Percentiles rank a stretch among this genome's conserved stretches.
phyloP scores from a whole-genome alignment of 2,113 vertebrate species.

The Petrocephalus zakoni region DNA sequence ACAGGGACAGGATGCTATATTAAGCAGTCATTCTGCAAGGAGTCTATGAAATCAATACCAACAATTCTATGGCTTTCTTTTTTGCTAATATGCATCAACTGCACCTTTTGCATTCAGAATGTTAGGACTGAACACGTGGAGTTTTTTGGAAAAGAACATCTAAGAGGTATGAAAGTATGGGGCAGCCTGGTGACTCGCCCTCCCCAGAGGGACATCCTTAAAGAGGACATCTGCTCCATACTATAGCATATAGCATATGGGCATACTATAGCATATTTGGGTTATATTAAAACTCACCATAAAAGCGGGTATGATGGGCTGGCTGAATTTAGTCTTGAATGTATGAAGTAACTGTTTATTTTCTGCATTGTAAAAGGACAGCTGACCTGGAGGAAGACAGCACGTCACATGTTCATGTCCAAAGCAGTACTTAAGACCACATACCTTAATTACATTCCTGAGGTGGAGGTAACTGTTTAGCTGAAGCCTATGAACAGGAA shows the following conservation, averaged over 20 bases:
- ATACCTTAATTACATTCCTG: neutral
- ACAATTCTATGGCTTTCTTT: neutral
- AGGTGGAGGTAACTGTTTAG: neutral
- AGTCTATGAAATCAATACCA: neutral
- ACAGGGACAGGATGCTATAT: neutral
- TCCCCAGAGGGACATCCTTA: neutral
- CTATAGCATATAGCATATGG: neutral
- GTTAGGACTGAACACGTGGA: neutral
- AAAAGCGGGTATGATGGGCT: slow-evolving; percentile 83
- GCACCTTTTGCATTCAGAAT: neutral
- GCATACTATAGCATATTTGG: neutral
- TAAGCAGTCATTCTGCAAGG: neutral
- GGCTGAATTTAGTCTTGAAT: slow-evolving; percentile 84
- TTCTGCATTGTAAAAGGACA: slow-evolving; percentile 79
- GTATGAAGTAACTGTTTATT: slow-evolving; percentile 76
- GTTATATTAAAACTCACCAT: slow-evolving; percentile 69
- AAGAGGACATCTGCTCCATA: neutral
- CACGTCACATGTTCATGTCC: neutral
- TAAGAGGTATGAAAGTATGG: neutral
- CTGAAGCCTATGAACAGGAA: neutral
- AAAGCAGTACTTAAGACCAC: neutral
- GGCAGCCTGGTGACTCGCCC: neutral
- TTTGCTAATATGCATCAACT: neutral
- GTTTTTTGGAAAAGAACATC: neutral
- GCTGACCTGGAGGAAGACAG: slow-evolving; percentile 64